Evolutionary conservation across 2,888 invertebrate genomes (phyloP).

Genomic region (Cylindroiulus punctatus): DNA sequence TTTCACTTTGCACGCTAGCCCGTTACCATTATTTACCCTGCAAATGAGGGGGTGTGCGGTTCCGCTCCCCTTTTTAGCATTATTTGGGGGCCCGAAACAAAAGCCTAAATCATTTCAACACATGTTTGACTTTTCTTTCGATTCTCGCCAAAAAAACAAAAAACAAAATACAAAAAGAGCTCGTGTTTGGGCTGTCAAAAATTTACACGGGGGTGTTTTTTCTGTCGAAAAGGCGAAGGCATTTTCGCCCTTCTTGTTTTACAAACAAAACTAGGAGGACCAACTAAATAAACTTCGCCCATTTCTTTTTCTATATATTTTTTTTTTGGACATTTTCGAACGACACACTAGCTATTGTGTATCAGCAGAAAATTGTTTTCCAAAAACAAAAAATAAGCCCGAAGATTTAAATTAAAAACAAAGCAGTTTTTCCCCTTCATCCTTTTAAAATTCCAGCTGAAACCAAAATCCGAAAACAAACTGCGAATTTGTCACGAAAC

Average conservation of each 20-base stretch:
- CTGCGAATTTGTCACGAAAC: background rate
- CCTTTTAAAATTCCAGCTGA: background rate
- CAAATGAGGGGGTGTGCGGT: conserved; percentile 8
- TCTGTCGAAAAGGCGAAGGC: no score
- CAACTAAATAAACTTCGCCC: no score
- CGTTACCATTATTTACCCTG: conserved; percentile 32
- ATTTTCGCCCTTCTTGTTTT: no score
- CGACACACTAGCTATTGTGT: no score
- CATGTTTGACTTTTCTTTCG: conserved; percentile 32
- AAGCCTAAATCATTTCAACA: conserved; percentile 26
- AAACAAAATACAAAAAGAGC: conserved; percentile 8
- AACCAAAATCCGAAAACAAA: conserved; percentile 1
- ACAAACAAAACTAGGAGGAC: no score
- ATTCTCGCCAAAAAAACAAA: background rate
- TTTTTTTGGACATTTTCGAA: no score
- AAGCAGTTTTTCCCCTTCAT: background rate
- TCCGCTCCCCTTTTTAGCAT: background rate
- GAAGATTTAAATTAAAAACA: background rate
- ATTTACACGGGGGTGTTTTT: no score
- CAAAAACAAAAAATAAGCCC: background rate
- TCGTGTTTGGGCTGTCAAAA: conserved; percentile 17
- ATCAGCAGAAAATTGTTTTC: no score
- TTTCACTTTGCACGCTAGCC: no score
- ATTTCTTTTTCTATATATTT: no score
- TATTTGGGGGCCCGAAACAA: background rate